phyloP scores from a whole-genome alignment of 2,113 vertebrate species.

The Heloderma charlesbogerti region DNA sequence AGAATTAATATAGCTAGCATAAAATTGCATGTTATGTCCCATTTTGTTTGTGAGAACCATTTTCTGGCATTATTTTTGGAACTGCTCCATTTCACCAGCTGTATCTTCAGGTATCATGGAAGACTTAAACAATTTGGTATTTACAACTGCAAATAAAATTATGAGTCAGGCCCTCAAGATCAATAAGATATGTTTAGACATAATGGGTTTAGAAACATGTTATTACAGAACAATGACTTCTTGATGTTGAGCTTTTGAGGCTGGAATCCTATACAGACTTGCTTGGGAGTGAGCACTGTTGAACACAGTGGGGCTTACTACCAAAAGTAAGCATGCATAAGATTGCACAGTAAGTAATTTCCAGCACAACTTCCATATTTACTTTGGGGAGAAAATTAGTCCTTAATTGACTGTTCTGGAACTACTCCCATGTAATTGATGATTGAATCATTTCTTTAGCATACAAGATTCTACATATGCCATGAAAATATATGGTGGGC shows the following conservation, averaged over 20 bases:
- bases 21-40: background rate
- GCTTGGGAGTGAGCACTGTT: background rate
- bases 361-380: background rate
- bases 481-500: background rate
- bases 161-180: background rate
- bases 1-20: background rate
- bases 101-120: constrained; percentile 2
- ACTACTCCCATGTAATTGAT: background rate
- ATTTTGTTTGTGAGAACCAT: background rate
- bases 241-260: background rate
- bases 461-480: background rate
- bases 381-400: background rate
- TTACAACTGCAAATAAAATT: background rate
- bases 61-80: background rate
- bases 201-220: background rate
- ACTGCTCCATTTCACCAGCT: background rate
- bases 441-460: background rate
- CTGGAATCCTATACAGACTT: background rate
- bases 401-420: background rate
- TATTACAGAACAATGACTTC: background rate
- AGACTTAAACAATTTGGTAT: background rate
- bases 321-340: background rate
- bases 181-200: background rate
- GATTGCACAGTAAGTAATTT: background rate
- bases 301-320: background rate